Percentiles rank a stretch among this genome's conserved stretches.
phyloP scores from a whole-genome alignment of 2,888 invertebrate genomes.

The Phragmatobia fuliginosa region DNA sequence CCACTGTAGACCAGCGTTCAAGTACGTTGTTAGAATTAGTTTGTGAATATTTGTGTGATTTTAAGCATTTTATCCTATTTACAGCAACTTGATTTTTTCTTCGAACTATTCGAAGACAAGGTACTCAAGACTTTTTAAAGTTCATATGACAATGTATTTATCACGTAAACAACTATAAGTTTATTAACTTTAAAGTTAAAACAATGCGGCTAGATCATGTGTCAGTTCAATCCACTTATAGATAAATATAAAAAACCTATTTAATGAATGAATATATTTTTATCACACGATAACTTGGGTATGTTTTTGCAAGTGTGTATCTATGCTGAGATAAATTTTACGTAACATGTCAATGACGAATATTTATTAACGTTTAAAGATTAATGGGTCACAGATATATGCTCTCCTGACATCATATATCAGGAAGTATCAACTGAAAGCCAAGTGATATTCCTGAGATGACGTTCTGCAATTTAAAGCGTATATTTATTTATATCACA shows the following conservation, averaged over 20 bases:
- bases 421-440: not conserved
- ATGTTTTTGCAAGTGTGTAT: not conserved
- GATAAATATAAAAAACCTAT: not conserved
- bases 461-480: not conserved
- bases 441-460: not conserved
- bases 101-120: too few species aligned
- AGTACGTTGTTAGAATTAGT: too few species aligned
- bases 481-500: too few species aligned
- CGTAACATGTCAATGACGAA: slow-evolving; percentile 25
- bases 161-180: too few species aligned
- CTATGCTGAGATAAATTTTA: slow-evolving; percentile 27
- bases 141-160: not conserved
- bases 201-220: not conserved
- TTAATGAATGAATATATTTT: slow-evolving; percentile 3
- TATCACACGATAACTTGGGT: not conserved
- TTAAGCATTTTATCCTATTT: too few species aligned
- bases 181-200: not conserved
- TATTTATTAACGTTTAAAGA: slow-evolving; percentile 18
- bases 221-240: not conserved
- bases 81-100: not conserved
- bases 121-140: too few species aligned
- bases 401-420: not conserved
- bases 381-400: slow-evolving; percentile 15
- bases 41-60: too few species aligned
- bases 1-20: too few species aligned